Base-by-base conservation (phyloP, 2,888 invertebrate genomes). In the Andrena dorsata region DNA sequence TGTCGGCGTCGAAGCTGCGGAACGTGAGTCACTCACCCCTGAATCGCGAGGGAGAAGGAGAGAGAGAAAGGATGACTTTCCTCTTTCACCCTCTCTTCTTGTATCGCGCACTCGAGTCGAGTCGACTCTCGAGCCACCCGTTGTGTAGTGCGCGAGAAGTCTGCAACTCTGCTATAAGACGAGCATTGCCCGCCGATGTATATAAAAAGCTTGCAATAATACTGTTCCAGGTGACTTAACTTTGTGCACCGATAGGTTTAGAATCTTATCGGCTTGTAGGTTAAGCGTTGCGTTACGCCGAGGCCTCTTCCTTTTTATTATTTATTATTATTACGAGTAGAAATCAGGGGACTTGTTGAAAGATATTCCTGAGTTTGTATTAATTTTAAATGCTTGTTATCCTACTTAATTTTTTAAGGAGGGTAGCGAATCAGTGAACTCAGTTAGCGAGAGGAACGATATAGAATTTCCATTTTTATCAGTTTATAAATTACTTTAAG, bases 1-100 rank as follows among this genome's bases (percentile, higher is more conserved):
- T 90, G 86, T 80, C 88, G 86, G 88, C 91, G 90, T 90, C 91
- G 91, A 90, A 92, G 89, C 91, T 89, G 84, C 92, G 90, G 92
- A 92, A 93, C 93, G 91, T 93, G 93, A 93, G 93, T 93, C 93
- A 93, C 93, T 86, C 86, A 87, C 86, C 89, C 86, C 83, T 82
- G 80, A 77, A 77, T 79, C 76, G 72, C 60, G 74, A 76, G 82
- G 76, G 84, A 76, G 82, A 84, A 60, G 53, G 79, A 86, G 65
- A 66, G 70, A 65, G 60, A 84, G 80, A 76, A 76, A 63, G 73
- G 76, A 83, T 85, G 83, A 83, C 82, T 85, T 85, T 87, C 86
- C 86, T 78, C 83, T 84, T 83, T 80, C 76, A 76, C 82, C 84
- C 89, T 76, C 78, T 80, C 69, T 63, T 80, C 83, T 77, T 70